Percentiles rank a stretch among this genome's conserved stretches.
Conservation (phyloP, 2,113 vertebrate genomes). For the Hydrochoerus hydrochaeris region DNA sequence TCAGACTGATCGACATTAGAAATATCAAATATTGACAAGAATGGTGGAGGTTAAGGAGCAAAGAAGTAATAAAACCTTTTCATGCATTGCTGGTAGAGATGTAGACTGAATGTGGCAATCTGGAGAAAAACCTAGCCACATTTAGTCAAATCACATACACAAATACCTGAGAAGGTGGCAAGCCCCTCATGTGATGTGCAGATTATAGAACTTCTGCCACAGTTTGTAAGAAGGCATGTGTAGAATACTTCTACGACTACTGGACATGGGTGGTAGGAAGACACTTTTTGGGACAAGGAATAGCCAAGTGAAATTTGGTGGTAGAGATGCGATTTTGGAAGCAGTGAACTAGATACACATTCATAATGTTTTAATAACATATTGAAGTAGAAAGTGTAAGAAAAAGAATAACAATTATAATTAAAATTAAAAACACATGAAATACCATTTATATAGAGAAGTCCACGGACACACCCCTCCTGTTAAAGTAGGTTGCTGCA, state of each 20-base stretch:
- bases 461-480: neutral
- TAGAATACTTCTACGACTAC: neutral
- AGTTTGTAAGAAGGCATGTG: neutral
- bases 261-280: neutral
- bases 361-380: neutral
- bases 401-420: neutral
- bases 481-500: neutral
- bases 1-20: neutral
- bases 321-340: neutral
- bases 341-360: neutral
- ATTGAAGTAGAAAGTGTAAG: neutral
- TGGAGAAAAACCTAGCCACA: too few species aligned
- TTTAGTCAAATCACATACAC: neutral
- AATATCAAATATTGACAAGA: neutral
- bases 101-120: neutral
- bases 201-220: neutral
- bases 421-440: neutral
- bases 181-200: rapidly evolving
- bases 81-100: neutral
- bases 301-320: neutral
- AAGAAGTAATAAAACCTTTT: neutral
- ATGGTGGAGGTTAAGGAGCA: rapidly evolving
- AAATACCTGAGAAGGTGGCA: neutral
- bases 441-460: neutral
- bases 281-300: neutral